phyloP scores from a whole-genome alignment of 53 echinoderm and acorn worm genomes.

The Hippasteria phrygiana region DNA sequence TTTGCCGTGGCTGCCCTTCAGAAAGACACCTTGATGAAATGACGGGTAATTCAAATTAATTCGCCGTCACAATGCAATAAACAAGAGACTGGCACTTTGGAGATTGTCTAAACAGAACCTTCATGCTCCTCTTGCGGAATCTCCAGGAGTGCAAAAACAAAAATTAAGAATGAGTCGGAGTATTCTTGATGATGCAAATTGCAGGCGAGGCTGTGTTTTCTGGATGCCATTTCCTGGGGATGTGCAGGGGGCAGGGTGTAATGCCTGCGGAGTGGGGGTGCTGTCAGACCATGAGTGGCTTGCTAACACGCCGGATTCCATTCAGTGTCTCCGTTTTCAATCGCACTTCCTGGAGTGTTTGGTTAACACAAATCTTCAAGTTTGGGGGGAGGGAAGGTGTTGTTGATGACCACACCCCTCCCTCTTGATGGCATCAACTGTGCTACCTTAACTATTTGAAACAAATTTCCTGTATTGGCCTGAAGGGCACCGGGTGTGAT shows the following conservation, averaged over 20 bases:
- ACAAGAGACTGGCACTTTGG: slow-evolving; percentile 35
- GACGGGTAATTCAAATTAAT: slow-evolving; percentile 4
- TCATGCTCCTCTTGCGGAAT: neutral
- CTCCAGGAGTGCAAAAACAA: neutral
- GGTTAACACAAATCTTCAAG: neutral
- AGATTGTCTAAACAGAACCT: slow-evolving; percentile 41
- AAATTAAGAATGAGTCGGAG: neutral
- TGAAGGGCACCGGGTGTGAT: too few relatives aligned
- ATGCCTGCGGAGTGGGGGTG: neutral
- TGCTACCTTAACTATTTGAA: neutral
- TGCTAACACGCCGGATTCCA: slow-evolving; percentile 12
- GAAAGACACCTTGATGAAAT: neutral
- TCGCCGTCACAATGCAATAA: slow-evolving; percentile 48
- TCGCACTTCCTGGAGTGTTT: slow-evolving; percentile 11
- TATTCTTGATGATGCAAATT: neutral
- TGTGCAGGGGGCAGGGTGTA: neutral
- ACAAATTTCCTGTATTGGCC: neutral
- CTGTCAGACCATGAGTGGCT: slow-evolving; percentile 27
- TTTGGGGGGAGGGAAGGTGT: neutral
- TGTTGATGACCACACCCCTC: neutral
- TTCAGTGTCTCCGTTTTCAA: neutral
- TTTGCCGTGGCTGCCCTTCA: neutral
- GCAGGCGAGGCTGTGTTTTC: neutral
- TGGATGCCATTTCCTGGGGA: neutral
- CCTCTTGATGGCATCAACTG: neutral